phyloP scores from a whole-genome alignment of 2,113 vertebrate genomes.

The Coturnix japonica region DNA sequence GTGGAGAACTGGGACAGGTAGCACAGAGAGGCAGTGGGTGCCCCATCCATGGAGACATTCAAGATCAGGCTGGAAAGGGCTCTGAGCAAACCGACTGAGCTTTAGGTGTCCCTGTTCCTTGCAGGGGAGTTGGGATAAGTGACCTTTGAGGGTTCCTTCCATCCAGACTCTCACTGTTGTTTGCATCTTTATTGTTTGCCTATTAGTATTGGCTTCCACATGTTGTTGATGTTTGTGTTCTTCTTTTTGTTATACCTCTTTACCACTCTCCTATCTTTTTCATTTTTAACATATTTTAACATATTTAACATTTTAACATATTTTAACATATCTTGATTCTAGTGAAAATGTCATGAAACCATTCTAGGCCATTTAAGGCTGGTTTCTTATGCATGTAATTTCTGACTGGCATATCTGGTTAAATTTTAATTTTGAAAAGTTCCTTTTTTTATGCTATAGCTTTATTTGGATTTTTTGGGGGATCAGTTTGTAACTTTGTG shows the following conservation, averaged over 20 bases:
- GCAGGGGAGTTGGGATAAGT: too few species aligned
- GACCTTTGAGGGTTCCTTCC: background rate
- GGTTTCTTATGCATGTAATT: background rate
- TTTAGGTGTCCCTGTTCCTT: too few species aligned
- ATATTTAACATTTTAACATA: background rate
- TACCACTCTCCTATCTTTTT: background rate
- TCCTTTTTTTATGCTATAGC: background rate
- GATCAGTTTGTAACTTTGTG: background rate
- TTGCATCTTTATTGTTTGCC: background rate
- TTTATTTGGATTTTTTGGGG: background rate
- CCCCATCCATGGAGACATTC: too few species aligned
- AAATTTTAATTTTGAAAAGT: background rate
- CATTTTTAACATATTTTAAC: background rate
- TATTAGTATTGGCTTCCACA: background rate
- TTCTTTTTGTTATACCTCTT: background rate
- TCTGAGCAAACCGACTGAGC: too few species aligned
- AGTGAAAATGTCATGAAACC: background rate
- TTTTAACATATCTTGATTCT: background rate
- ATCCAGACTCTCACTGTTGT: background rate
- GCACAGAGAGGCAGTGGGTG: too few species aligned
- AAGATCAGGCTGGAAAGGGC: too few species aligned
- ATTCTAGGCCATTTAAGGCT: background rate
- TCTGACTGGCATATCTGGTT: background rate
- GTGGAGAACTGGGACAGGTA: too few species aligned
- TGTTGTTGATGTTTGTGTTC: background rate